These are phyloP conservation scores for Pteronura brasiliensis DNA, from an alignment of 2,113 vertebrate genomes.

Conservation along the genomic window DNA sequence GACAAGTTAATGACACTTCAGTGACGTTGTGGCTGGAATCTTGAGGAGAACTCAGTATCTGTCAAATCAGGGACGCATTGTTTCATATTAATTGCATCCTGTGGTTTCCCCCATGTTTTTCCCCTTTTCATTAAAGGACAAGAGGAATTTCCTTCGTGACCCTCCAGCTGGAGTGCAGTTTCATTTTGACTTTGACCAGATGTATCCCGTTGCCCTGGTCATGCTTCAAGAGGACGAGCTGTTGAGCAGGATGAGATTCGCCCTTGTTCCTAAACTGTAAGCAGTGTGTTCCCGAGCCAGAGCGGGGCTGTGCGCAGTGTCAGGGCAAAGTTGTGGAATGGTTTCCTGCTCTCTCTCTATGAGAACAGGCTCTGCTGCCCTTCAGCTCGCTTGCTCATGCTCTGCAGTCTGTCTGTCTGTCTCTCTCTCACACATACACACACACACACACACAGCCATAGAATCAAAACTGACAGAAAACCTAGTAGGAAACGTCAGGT, in stretches of 20 bases:
- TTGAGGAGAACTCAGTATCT: background rate
- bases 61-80: background rate
- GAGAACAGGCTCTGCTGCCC: background rate
- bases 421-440: background rate
- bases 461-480: background rate
- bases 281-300: conserved; percentile 52
- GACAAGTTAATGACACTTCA: background rate
- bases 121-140: conserved; percentile 86
- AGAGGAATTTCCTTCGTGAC: conserved; percentile 93
- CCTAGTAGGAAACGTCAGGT: background rate
- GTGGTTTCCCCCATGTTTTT: background rate
- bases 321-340: background rate
- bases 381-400: background rate
- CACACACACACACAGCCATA: background rate
- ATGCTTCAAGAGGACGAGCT: conserved; percentile 96
- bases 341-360: background rate
- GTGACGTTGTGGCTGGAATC: background rate
- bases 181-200: conserved; percentile 94
- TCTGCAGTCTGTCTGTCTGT: background rate
- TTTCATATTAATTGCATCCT: conserved; percentile 8
- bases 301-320: fast-evolving
- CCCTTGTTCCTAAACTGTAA: conserved; percentile 96
- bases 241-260: conserved; percentile 95
- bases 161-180: conserved; percentile 95
- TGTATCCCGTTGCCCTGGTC: conserved; percentile 92